Percentiles rank a stretch among this genome's conserved stretches.
These are phyloP conservation scores for Lomographa bimaculata DNA, from an alignment of 2,888 invertebrate species.

Conservation along the genomic window DNA sequence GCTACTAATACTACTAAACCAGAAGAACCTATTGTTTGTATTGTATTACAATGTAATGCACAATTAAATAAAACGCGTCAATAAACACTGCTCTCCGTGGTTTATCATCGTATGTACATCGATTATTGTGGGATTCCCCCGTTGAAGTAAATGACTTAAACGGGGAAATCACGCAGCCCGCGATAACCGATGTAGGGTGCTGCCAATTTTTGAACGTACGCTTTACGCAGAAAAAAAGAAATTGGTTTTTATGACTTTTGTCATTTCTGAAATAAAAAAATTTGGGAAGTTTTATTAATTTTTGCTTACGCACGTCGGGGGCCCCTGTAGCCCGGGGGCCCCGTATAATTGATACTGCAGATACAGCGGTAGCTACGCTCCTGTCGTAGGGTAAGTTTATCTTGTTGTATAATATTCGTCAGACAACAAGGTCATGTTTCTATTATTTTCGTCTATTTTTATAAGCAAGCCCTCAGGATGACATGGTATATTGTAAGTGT, in stretches of 20 bases:
- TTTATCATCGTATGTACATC: too few species aligned
- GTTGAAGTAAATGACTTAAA: neutral
- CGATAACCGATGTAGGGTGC: conserved; percentile 4
- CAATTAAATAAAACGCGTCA: neutral
- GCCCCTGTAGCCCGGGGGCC: neutral
- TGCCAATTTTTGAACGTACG: too few species aligned
- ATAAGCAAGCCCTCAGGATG: too few species aligned
- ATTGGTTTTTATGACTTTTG: neutral
- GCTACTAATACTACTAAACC: conserved; percentile 1
- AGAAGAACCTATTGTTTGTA: conserved; percentile 1
- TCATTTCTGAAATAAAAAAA: neutral
- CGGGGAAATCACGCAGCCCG: conserved; percentile 3
- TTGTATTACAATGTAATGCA: neutral
- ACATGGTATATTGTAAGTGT: too few species aligned
- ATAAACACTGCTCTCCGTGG: neutral
- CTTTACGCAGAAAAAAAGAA: conserved; percentile 1
- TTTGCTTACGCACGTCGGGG: neutral
- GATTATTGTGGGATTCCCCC: too few species aligned
- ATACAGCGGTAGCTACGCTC: neutral
- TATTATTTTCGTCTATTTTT: too few species aligned
- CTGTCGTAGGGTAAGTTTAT: too few species aligned
- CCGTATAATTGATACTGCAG: conserved; percentile 1
- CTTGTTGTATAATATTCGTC: too few species aligned
- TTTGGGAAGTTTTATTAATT: conserved; percentile 3
- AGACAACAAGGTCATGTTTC: too few species aligned